Evolutionary conservation across 2,888 invertebrate genomes (phyloP).

Genomic region (Nomada goodeniana): DNA sequence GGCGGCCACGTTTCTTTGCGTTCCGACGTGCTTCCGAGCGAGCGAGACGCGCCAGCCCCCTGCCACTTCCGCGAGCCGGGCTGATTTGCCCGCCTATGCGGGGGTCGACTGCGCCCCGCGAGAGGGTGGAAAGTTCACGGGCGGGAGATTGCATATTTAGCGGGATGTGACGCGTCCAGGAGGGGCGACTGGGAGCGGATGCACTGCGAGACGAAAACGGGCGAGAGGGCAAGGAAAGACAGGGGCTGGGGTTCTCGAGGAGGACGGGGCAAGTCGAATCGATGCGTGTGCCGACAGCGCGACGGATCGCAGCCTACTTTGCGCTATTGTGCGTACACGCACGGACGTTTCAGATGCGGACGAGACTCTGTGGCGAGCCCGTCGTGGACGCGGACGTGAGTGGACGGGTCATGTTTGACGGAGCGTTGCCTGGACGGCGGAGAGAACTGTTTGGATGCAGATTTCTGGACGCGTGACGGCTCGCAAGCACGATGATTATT

Average conservation of each 20-base stretch:
- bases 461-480: conserved; percentile 21
- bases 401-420: conserved; percentile 13
- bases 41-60: not conserved
- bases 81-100: conserved; percentile 70
- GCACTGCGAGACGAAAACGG: conserved; percentile 4
- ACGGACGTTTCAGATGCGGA: not conserved
- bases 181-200: conserved; percentile 38
- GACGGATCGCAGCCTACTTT: conserved; percentile 1
- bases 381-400: no score
- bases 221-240: not conserved
- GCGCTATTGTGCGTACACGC: not conserved
- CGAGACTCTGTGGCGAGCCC: no score
- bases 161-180: conserved; percentile 15
- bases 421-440: not conserved
- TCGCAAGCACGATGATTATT: conserved; percentile 34
- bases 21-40: not conserved
- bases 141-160: conserved; percentile 71
- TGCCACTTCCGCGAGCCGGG: conserved; percentile 6
- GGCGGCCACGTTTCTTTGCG: conserved; percentile 3
- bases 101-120: conserved; percentile 58
- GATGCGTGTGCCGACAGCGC: not conserved
- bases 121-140: conserved; percentile 75
- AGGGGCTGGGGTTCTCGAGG: not conserved
- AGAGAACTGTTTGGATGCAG: conserved; percentile 16
- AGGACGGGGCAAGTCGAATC: conserved; percentile 6